Percentiles rank a stretch among this genome's conserved stretches.
Conservation (phyloP, 2,888 invertebrate species). For the Idaea biselata region DNA sequence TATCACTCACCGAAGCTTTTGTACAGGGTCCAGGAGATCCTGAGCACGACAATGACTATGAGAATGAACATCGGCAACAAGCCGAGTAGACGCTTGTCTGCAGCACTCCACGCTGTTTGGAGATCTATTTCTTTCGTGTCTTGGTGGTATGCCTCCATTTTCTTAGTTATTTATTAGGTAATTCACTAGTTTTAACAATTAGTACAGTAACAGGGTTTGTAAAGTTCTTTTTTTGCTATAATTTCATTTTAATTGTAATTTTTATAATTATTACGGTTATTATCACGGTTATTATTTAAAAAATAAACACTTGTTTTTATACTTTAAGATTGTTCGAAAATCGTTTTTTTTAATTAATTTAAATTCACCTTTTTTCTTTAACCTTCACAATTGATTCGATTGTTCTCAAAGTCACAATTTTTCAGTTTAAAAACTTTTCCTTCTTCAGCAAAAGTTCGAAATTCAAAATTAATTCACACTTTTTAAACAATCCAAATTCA, state of each 20-base stretch:
- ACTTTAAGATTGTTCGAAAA: background rate
- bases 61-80: slow-evolving; percentile 57
- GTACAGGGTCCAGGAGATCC: slow-evolving; percentile 58
- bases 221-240: background rate
- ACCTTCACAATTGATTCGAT: background rate
- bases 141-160: background rate
- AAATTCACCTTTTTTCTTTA: background rate
- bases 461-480: background rate
- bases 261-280: too few species aligned
- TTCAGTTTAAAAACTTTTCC: too few species aligned
- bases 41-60: slow-evolving; percentile 50
- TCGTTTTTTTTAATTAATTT: background rate
- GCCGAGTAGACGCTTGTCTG: slow-evolving; percentile 30
- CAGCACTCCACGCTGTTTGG: background rate
- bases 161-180: background rate
- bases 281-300: too few species aligned
- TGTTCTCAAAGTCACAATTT: background rate
- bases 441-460: background rate
- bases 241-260: background rate
- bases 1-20: slow-evolving; percentile 52
- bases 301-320: too few species aligned
- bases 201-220: background rate
- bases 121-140: background rate
- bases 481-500: background rate
- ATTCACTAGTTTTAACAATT: background rate